Evolutionary conservation across 2,113 vertebrate species (phyloP).

Genomic region (Catharus minimus): DNA sequence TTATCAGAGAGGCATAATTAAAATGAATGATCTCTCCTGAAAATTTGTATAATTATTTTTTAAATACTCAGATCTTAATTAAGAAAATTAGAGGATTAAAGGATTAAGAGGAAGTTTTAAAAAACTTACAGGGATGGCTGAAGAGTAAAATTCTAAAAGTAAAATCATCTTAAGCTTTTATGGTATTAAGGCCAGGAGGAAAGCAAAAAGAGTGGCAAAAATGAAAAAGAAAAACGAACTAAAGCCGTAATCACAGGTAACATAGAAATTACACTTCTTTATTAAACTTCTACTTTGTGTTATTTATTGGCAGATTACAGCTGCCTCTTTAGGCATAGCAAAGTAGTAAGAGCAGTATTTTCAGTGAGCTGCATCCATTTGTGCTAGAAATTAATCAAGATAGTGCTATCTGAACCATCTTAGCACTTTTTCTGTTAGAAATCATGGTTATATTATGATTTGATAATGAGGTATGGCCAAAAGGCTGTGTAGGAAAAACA

Average conservation of each 20-base stretch:
- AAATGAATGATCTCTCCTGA: neutral
- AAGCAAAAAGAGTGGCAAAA: neutral
- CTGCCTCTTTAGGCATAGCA: neutral
- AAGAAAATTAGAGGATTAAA: neutral
- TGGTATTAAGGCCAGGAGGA: neutral
- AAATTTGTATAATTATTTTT: neutral
- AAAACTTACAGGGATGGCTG: neutral
- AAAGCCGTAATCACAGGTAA: neutral
- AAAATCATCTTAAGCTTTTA: neutral
- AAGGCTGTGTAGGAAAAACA: neutral
- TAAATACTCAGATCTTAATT: neutral
- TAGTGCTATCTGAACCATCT: neutral
- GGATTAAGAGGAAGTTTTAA: neutral
- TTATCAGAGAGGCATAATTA: neutral
- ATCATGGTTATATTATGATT: neutral
- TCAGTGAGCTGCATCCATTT: neutral
- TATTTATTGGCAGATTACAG: neutral
- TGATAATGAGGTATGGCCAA: neutral
- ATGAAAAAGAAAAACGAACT: neutral
- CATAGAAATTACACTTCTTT: neutral
- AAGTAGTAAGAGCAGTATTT: neutral
- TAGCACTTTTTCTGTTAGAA: neutral
- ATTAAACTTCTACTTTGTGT: neutral
- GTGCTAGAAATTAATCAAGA: neutral
- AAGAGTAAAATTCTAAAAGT: neutral